Percentiles rank a stretch among this genome's conserved stretches.
Evolutionary conservation across 2,888 invertebrate species (phyloP).

Genomic region (Drosophila mimetica): DNA sequence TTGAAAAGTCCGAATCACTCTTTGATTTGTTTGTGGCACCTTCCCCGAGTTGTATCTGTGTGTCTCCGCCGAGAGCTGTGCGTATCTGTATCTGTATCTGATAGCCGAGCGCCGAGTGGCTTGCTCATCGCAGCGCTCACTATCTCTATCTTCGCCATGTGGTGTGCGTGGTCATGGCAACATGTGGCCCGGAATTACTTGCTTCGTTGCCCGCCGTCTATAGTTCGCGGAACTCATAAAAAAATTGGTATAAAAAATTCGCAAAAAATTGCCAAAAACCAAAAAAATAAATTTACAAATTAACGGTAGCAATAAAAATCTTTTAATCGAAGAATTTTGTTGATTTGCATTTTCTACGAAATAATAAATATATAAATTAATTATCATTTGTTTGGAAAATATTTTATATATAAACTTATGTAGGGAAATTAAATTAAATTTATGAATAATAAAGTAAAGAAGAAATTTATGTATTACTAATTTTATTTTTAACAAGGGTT

Average conservation of each 20-base stretch:
- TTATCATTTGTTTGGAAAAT: too few species aligned
- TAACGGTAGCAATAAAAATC: not conserved
- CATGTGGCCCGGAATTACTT: constrained; percentile 30
- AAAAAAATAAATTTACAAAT: not conserved
- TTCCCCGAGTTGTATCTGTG: not conserved
- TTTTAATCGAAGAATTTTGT: not conserved
- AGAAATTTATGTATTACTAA: too few species aligned
- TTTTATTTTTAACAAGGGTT: too few species aligned
- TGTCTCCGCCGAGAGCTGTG: not conserved
- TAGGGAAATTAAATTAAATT: too few species aligned
- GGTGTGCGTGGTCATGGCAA: constrained; percentile 30
- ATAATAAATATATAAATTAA: not conserved
- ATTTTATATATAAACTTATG: too few species aligned
- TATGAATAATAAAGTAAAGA: too few species aligned
- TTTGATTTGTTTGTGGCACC: constrained; percentile 21
- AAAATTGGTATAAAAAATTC: not conserved
- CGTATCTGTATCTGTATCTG: constrained; percentile 16
- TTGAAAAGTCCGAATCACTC: not conserved
- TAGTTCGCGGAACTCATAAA: constrained; percentile 25
- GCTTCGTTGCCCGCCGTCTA: constrained; percentile 24
- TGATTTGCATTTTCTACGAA: not conserved
- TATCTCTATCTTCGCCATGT: constrained; percentile 12
- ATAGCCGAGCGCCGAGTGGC: constrained; percentile 14
- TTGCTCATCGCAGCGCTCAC: constrained; percentile 15
- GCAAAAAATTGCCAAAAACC: not conserved